phyloP scores from a whole-genome alignment of 2,888 invertebrate species.

The Yponomeuta sedellus region DNA sequence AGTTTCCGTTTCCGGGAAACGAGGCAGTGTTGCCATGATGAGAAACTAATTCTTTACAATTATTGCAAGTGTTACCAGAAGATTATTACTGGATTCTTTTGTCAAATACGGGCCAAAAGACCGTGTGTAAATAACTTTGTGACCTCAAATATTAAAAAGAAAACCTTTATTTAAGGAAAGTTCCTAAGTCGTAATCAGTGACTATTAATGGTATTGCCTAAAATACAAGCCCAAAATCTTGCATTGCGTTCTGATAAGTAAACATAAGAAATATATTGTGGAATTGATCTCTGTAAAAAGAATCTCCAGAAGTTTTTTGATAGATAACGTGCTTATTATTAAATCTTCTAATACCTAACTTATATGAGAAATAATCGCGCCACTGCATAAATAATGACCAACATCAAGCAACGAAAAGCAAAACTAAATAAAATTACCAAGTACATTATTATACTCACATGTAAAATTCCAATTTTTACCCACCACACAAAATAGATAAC shows the following conservation, averaged over 20 bases:
- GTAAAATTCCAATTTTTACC: neutral
- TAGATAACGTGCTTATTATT: neutral
- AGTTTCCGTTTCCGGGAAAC: neutral
- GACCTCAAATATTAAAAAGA: neutral
- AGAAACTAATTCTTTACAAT: no score
- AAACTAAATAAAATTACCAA: slow-evolving; percentile 19
- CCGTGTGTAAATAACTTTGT: neutral
- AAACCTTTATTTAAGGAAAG: slow-evolving; percentile 17
- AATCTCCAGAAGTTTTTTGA: slow-evolving; percentile 24
- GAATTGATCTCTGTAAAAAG: slow-evolving; percentile 36
- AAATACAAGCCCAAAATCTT: neutral
- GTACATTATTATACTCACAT: slow-evolving; percentile 19
- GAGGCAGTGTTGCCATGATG: neutral
- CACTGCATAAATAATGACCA: slow-evolving; percentile 26
- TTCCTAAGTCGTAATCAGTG: slow-evolving; percentile 24
- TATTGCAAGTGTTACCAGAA: no score
- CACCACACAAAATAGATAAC: neutral
- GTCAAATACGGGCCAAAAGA: no score
- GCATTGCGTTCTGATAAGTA: neutral
- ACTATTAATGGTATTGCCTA: slow-evolving; percentile 14
- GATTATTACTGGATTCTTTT: no score
- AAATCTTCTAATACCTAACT: slow-evolving; percentile 16
- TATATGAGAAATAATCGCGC: slow-evolving; percentile 14
- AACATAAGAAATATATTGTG: slow-evolving; percentile 16
- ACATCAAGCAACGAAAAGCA: slow-evolving; percentile 31